These are phyloP conservation scores for Etheostoma cragini DNA, from an alignment of 2,113 vertebrate species.

Conservation along the genomic window DNA sequence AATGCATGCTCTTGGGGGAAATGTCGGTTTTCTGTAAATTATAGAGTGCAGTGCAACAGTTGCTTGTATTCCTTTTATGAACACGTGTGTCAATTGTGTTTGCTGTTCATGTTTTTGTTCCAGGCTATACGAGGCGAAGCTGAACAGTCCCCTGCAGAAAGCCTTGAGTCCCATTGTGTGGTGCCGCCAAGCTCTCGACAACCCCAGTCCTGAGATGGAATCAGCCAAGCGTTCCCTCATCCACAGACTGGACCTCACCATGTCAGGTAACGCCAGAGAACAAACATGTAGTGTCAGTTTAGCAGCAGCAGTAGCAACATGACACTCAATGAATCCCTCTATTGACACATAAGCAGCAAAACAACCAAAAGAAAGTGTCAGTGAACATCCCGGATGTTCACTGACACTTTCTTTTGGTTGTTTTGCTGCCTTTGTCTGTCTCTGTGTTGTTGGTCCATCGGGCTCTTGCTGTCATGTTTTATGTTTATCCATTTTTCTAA, in stretches of 20 bases:
- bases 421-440: background rate
- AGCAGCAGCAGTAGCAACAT: background rate
- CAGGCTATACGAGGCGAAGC: conserved; percentile 96
- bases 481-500: background rate
- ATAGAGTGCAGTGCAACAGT: background rate
- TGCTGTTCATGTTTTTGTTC: conserved; percentile 4
- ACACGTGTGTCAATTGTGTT: background rate
- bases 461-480: background rate
- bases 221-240: conserved; percentile 96
- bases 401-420: background rate
- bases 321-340: background rate
- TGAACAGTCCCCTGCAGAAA: conserved; percentile 92
- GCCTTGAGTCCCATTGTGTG: conserved; percentile 93
- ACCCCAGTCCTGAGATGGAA: conserved; percentile 97
- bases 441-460: background rate
- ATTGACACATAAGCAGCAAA: too few species aligned
- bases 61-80: background rate
- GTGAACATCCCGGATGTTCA: too few species aligned
- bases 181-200: conserved; percentile 96
- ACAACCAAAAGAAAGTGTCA: too few species aligned
- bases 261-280: conserved; percentile 87
- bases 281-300: background rate
- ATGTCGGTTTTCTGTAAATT: too few species aligned
- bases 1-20: too few species aligned
- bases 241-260: conserved; percentile 96